A percentile compares a stretch with the other conserved stretches of the same genome.
Evolutionary conservation across 2,113 vertebrate species (phyloP).

Genomic region (Hippocampus comes): DNA sequence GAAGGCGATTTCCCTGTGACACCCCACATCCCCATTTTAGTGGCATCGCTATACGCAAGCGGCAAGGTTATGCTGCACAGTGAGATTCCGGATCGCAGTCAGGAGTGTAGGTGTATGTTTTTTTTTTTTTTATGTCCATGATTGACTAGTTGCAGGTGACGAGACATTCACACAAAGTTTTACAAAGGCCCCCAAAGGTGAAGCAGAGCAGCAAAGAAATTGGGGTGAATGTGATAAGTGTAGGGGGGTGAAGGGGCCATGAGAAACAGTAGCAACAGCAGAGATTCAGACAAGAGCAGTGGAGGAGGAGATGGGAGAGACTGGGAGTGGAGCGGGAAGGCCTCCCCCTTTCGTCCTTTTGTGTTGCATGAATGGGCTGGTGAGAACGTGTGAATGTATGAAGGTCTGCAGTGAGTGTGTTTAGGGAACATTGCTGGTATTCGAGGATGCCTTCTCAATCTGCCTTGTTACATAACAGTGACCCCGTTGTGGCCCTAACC

Average conservation of each 20-base stretch:
- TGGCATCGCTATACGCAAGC: constrained; percentile 36
- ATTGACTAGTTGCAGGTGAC: constrained; percentile 2
- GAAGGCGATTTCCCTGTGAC: constrained; percentile 57
- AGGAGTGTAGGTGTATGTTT: constrained; percentile 9
- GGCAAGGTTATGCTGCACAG: constrained; percentile 26
- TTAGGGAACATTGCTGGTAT: constrained; percentile 37
- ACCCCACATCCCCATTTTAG: constrained; percentile 52
- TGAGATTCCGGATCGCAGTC: constrained; percentile 32
- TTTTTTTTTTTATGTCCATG: constrained; percentile 1
- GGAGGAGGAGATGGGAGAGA: constrained; percentile 3
- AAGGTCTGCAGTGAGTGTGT: constrained; percentile 39
- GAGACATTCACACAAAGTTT: constrained; percentile 24
- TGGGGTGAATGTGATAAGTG: constrained; percentile 10
- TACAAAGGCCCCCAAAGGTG: constrained; percentile 23
- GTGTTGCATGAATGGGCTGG: constrained; percentile 31
- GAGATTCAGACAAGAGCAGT: not conserved
- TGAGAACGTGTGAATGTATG: constrained; percentile 45
- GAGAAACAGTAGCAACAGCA: constrained; percentile 12
- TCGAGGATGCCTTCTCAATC: constrained; percentile 37
- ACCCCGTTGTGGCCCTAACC: constrained; percentile 20
- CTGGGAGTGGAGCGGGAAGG: constrained; percentile 13
- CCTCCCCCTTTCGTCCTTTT: constrained; percentile 17
- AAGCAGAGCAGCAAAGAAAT: constrained; percentile 24
- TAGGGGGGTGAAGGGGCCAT: constrained; percentile 9
- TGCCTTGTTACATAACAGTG: constrained; percentile 40